Percentiles rank a stretch among this genome's conserved stretches.
Conservation (phyloP, 2,113 vertebrate species). For the Suncus etruscus region DNA sequence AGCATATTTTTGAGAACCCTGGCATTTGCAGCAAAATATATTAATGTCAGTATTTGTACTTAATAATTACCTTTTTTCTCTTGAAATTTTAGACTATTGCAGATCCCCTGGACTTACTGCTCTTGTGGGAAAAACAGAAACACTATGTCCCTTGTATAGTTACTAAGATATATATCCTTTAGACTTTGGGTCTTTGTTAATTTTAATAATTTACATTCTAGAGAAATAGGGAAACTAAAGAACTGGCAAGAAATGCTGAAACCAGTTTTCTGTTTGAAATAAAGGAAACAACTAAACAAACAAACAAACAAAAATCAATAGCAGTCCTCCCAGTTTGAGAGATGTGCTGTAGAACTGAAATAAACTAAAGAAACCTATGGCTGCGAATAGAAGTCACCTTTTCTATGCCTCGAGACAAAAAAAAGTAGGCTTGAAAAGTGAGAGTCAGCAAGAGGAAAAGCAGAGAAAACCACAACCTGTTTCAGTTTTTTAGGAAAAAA, state of each 20-base stretch:
- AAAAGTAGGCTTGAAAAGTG: neutral
- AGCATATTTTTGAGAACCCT: constrained; percentile 14
- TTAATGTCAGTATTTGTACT: constrained; percentile 52
- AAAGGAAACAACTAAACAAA: constrained; percentile 15
- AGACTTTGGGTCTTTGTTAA: constrained; percentile 26
- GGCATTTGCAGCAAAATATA: neutral
- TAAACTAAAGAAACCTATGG: neutral
- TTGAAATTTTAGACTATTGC: constrained; percentile 19
- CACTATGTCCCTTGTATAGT: constrained; percentile 6
- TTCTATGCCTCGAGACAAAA: neutral
- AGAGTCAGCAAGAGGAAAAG: neutral
- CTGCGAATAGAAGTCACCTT: neutral
- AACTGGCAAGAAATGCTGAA: constrained; percentile 6
- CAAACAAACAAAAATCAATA: neutral
- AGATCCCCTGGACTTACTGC: constrained; percentile 52
- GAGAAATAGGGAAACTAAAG: constrained; percentile 30
- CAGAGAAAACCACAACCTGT: neutral
- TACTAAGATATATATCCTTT: constrained; percentile 43
- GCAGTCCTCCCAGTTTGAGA: constrained; percentile 10
- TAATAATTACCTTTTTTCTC: constrained; percentile 41
- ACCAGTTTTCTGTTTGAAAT: neutral
- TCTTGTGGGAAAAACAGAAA: constrained; percentile 64
- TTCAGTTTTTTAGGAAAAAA: neutral
- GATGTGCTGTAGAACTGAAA: neutral
- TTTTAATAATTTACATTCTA: constrained; percentile 53